Evolutionary conservation across 2,113 vertebrate genomes (phyloP).

Genomic region (Sturnira hondurensis): DNA sequence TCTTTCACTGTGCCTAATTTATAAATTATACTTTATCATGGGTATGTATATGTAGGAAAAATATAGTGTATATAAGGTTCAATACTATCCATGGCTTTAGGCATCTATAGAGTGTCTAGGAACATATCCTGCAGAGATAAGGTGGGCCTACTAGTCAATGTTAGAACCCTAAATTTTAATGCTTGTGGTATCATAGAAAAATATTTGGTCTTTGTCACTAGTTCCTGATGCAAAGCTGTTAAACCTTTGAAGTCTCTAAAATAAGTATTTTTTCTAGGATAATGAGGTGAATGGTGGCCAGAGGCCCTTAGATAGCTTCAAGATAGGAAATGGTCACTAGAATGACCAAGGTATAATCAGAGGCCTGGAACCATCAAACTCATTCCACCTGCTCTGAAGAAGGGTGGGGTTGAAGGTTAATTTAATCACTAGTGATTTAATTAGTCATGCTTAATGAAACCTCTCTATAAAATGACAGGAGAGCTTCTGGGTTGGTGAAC

Average conservation of each 20-base stretch:
- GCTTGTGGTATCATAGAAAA: neutral
- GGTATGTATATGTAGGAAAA: neutral
- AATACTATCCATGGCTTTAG: neutral
- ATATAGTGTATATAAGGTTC: neutral
- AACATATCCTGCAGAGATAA: neutral
- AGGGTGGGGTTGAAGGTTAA: neutral
- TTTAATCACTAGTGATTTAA: neutral
- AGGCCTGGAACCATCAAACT: neutral
- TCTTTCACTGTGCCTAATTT: neutral
- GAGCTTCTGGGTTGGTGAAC: neutral
- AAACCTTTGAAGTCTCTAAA: neutral
- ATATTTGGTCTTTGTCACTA: neutral
- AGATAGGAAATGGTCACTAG: neutral
- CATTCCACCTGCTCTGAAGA: neutral
- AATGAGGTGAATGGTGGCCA: neutral
- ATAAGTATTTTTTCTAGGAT: neutral
- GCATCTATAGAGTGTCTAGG: neutral
- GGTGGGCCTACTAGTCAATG: neutral
- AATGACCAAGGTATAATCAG: neutral
- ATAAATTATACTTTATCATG: neutral
- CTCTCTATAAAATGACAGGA: neutral
- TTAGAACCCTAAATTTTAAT: neutral
- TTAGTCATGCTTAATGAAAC: neutral
- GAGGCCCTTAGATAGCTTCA: neutral
- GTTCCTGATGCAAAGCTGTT: neutral